These are phyloP conservation scores for Psilopsiagon aymara DNA, from an alignment of 2,113 vertebrate genomes.

Conservation along the genomic window DNA sequence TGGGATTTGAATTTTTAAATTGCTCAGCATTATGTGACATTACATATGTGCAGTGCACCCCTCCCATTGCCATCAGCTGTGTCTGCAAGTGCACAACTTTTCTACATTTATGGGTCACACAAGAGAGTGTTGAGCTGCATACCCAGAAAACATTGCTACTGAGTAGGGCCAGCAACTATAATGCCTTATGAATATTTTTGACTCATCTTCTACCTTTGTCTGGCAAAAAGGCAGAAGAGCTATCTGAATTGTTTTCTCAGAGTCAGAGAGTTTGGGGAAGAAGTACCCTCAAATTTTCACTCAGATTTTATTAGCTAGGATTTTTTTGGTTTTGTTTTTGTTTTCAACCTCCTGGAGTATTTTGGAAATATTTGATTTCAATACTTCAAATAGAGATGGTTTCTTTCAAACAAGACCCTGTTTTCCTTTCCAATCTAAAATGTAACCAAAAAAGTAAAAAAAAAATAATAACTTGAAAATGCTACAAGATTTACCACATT, in stretches of 20 bases:
- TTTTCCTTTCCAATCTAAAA: neutral
- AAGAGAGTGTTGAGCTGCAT: neutral
- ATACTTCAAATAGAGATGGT: neutral
- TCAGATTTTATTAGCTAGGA: neutral
- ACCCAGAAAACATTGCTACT: neutral
- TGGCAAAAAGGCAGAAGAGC: neutral
- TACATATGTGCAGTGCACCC: accelerated
- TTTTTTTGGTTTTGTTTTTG: neutral
- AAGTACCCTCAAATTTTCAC: neutral
- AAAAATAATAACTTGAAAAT: neutral
- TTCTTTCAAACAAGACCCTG: neutral
- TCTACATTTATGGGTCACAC: neutral
- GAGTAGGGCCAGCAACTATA: neutral
- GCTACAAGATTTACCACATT: neutral
- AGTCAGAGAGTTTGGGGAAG: neutral
- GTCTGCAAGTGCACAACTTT: accelerated
- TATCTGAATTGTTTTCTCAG: neutral
- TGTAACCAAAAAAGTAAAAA: neutral
- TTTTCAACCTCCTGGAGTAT: neutral
- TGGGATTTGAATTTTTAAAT: neutral
- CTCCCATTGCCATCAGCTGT: neutral
- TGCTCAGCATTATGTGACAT: neutral
- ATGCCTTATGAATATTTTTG: neutral
- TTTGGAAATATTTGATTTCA: neutral
- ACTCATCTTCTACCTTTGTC: neutral